Percentiles rank a stretch among this genome's conserved stretches.
Evolutionary conservation across 2,888 invertebrate species (phyloP).

Genomic region (Ichneumoninae sp.): DNA sequence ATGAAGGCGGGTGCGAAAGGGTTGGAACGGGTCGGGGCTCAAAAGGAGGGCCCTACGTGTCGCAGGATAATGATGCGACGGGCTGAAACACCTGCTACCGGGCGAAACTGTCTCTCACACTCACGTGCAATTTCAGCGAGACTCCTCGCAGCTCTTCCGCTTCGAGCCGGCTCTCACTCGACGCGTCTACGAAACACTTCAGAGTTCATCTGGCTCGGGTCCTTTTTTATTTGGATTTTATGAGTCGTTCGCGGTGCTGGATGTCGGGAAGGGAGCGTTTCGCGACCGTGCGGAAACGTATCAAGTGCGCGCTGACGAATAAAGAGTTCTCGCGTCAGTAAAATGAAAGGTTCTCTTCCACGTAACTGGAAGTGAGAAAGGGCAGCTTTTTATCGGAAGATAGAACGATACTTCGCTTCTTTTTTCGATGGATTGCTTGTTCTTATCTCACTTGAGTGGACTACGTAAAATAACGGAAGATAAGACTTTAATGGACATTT

Average conservation of each 20-base stretch:
- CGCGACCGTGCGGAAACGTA: not conserved
- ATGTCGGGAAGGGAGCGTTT: not conserved
- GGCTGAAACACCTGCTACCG: constrained; percentile 7
- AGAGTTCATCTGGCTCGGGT: not conserved
- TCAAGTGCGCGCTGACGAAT: not conserved
- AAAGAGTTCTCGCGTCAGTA: not conserved
- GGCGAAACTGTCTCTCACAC: constrained; percentile 6
- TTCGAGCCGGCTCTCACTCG: not conserved
- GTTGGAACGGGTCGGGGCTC: constrained; percentile 27
- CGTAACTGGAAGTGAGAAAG: no score
- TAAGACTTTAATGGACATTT: no score
- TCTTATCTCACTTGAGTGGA: no score
- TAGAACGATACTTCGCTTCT: no score
- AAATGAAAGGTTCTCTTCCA: no score
- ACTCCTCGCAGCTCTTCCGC: not conserved
- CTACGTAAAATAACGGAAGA: no score
- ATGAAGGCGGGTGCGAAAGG: constrained; percentile 1
- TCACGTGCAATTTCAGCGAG: not conserved
- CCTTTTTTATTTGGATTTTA: not conserved
- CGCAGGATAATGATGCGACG: constrained; percentile 50
- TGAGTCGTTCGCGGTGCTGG: not conserved
- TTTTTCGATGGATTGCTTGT: no score
- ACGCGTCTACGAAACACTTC: constrained; percentile 7
- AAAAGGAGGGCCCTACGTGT: constrained; percentile 30
- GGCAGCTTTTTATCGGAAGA: no score